These are phyloP conservation scores for Stenodema calcarata DNA, from an alignment of 2,888 invertebrate species.

Conservation along the genomic window DNA sequence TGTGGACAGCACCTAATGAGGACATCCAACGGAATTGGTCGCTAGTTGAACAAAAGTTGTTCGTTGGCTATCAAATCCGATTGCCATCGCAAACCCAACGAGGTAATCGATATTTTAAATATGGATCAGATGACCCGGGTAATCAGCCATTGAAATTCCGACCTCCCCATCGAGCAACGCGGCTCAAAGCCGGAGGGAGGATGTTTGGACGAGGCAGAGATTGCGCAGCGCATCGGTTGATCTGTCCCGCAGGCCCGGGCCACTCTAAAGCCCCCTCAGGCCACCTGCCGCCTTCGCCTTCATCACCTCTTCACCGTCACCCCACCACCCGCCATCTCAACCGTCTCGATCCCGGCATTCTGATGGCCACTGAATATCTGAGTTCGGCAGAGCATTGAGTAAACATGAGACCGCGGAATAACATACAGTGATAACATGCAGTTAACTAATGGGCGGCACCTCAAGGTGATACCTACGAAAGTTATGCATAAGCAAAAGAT, in stretches of 20 bases:
- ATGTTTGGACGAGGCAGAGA: constrained; percentile 3
- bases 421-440: not conserved
- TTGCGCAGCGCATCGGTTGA: constrained; percentile 19
- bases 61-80: not conserved
- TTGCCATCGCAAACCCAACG: not conserved
- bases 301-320: not conserved
- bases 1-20: too few species aligned
- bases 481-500: not conserved
- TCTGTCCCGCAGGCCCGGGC: not conserved
- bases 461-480: not conserved
- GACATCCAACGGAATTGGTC: too few species aligned
- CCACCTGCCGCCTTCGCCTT: not conserved
- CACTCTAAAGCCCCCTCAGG: not conserved
- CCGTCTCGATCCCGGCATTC: not conserved
- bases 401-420: not conserved
- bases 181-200: not conserved
- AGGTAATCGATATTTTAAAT: constrained; percentile 4
- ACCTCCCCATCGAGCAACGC: not conserved
- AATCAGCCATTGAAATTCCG: not conserved
- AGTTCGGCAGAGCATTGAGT: not conserved
- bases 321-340: not conserved
- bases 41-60: not conserved
- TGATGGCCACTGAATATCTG: not conserved
- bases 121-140: constrained; percentile 20
- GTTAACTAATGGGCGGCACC: not conserved